Percentiles rank a stretch among this genome's conserved stretches.
phyloP scores from a whole-genome alignment of 2,888 invertebrate genomes.

The Eupithecia tripunctaria region DNA sequence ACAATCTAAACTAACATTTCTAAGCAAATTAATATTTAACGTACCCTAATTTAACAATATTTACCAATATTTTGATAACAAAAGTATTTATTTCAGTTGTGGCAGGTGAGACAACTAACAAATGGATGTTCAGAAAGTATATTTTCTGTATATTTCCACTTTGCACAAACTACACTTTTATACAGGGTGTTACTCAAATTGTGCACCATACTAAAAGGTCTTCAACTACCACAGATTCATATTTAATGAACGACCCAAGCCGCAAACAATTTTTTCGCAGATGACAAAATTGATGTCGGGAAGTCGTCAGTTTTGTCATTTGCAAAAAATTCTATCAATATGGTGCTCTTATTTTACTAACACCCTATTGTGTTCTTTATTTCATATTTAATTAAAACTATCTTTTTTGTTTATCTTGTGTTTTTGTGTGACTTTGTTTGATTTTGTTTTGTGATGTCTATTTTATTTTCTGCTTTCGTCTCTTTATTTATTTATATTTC shows the following conservation, averaged over 20 bases:
- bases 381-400: neutral
- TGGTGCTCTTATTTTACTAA: too few species aligned
- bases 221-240: too few species aligned
- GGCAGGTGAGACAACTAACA: conserved; percentile 58
- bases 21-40: neutral
- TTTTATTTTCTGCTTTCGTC: conserved; percentile 21
- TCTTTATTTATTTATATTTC: neutral
- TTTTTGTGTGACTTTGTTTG: conserved; percentile 16
- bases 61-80: conserved; percentile 3
- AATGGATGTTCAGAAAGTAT: conserved; percentile 43
- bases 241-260: too few species aligned
- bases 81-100: conserved; percentile 63
- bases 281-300: too few species aligned
- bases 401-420: neutral
- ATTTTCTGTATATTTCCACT: conserved; percentile 25
- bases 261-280: too few species aligned
- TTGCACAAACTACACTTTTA: conserved; percentile 24
- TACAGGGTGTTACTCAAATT: neutral
- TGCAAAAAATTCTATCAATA: too few species aligned
- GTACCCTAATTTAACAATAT: neutral
- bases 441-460: conserved; percentile 16
- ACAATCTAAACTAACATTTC: neutral
- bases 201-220: too few species aligned
- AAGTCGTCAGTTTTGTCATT: too few species aligned
- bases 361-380: neutral